These are phyloP conservation scores for Enoplosus armatus DNA, from an alignment of 2,797 vertebrate genomes.

Conservation along the genomic window DNA sequence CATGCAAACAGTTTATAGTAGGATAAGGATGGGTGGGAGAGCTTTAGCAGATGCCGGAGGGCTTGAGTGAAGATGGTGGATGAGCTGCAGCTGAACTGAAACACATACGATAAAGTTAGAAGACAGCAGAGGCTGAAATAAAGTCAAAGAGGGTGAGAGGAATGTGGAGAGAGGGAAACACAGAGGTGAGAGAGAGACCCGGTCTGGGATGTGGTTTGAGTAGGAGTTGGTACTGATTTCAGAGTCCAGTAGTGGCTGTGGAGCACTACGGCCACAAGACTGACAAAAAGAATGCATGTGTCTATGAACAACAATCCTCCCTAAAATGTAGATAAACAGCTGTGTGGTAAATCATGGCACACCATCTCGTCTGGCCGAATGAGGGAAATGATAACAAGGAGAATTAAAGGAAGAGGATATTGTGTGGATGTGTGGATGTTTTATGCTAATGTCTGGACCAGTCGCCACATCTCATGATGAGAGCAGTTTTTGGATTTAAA, in stretches of 20 bases:
- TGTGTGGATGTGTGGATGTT: neutral
- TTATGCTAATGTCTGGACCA: neutral
- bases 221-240: slow-evolving; percentile 45
- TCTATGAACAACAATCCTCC: slow-evolving; percentile 13
- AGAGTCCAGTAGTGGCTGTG: slow-evolving; percentile 36
- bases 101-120: slow-evolving; percentile 19
- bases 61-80: slow-evolving; percentile 28
- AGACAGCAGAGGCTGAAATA: slow-evolving; percentile 11
- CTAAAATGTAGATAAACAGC: slow-evolving; percentile 17
- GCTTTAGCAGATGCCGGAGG: slow-evolving; percentile 49
- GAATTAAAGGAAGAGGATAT: neutral
- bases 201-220: slow-evolving; percentile 58
- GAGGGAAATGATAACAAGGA: neutral
- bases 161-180: slow-evolving; percentile 24
- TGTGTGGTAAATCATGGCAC: slow-evolving; percentile 13
- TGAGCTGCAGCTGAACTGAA: slow-evolving; percentile 23
- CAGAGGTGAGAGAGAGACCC: slow-evolving; percentile 6
- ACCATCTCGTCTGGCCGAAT: neutral
- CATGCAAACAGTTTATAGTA: slow-evolving; percentile 83
- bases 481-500: neutral
- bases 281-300: slow-evolving; percentile 25
- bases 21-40: slow-evolving; percentile 52
- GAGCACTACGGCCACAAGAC: slow-evolving; percentile 41
- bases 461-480: neutral
- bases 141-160: slow-evolving; percentile 16